Percentiles rank a stretch among this genome's conserved stretches.
phyloP scores from a whole-genome alignment of 1,140 invertebrate genomes.

The Batillaria attramentaria region DNA sequence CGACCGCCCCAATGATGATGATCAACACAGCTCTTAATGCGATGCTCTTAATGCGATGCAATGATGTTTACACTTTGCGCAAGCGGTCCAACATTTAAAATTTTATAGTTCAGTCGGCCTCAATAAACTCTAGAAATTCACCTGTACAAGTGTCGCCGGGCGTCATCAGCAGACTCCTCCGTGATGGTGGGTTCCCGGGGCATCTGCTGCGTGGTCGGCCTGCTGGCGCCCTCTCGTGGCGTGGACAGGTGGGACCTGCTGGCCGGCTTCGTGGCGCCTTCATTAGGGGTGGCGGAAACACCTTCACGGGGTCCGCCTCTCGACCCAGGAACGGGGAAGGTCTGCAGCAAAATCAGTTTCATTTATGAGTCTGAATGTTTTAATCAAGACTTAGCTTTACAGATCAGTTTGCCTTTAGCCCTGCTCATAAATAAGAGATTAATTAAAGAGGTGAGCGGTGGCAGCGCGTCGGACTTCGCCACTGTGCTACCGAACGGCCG shows the following conservation, averaged over 20 bases:
- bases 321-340: neutral
- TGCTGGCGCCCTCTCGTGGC: neutral
- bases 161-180: slow-evolving; percentile 16
- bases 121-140: neutral
- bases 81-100: too few species aligned
- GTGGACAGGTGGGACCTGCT: neutral
- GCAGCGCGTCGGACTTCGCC: neutral
- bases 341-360: neutral
- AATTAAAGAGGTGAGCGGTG: too few species aligned
- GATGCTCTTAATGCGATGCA: neutral
- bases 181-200: slow-evolving; percentile 16
- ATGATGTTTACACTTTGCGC: too few species aligned
- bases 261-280: neutral
- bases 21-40: too few species aligned
- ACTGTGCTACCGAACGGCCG: neutral
- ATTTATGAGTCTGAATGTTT: neutral
- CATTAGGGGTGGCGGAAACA: neutral
- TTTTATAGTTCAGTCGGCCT: neutral
- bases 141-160: slow-evolving; percentile 15
- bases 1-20: too few species aligned
- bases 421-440: neutral
- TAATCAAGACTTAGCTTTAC: neutral
- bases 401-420: neutral
- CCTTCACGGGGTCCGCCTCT: neutral
- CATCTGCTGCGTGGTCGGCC: slow-evolving; percentile 3